Evolutionary conservation across 2,113 vertebrate genomes (phyloP).

Genomic region (Bubo bubo): DNA sequence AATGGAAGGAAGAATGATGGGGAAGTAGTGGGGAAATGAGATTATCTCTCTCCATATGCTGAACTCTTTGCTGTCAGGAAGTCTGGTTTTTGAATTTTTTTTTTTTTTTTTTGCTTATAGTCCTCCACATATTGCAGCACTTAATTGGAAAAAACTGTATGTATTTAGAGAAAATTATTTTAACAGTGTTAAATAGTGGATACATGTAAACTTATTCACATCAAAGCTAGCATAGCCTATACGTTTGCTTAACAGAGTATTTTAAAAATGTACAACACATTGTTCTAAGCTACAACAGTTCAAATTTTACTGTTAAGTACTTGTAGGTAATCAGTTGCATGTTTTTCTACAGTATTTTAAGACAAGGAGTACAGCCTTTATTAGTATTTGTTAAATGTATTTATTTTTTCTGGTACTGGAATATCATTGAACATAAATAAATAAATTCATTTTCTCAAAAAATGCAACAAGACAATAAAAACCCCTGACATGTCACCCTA

Average conservation of each 20-base stretch:
- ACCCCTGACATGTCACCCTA: neutral
- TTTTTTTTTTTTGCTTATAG: neutral
- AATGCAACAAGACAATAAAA: neutral
- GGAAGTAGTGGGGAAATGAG: neutral
- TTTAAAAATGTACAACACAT: neutral
- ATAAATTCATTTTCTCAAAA: neutral
- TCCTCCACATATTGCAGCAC: neutral
- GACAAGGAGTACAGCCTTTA: fast-evolving
- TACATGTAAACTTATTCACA: neutral
- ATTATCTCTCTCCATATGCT: neutral
- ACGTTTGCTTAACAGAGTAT: neutral
- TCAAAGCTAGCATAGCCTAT: neutral
- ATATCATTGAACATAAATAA: neutral
- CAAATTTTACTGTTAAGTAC: neutral
- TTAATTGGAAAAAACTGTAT: neutral
- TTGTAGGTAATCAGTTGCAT: neutral
- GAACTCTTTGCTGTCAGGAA: neutral
- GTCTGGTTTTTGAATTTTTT: neutral
- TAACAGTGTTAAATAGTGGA: neutral
- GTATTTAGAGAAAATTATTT: neutral
- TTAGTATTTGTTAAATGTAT: neutral
- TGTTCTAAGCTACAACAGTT: neutral
- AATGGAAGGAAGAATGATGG: neutral
- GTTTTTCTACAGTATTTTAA: neutral
- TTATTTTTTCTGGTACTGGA: neutral